These are phyloP conservation scores for Hyles lineata DNA, from an alignment of 2,888 invertebrate species.

Conservation along the genomic window DNA sequence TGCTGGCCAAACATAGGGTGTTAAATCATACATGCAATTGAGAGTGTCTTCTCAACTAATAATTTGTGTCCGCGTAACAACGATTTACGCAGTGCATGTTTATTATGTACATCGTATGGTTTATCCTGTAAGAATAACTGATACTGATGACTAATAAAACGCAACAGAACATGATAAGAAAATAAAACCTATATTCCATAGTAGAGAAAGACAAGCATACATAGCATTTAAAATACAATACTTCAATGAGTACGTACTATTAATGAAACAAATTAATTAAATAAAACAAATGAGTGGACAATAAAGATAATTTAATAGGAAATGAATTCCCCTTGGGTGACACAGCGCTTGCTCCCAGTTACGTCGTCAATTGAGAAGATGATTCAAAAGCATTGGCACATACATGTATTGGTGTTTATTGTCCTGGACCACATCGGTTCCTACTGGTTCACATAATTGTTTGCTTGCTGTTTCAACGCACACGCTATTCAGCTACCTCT, in stretches of 20 bases:
- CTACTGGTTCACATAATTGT: slow-evolving; percentile 40
- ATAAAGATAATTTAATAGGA: neutral
- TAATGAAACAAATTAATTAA: neutral
- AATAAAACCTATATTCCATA: too few relatives aligned
- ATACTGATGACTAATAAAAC: too few relatives aligned
- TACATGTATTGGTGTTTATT: slow-evolving; percentile 48
- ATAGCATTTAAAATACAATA: too few relatives aligned
- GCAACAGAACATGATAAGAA: too few relatives aligned
- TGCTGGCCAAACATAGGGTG: too few relatives aligned
- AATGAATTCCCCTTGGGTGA: slow-evolving; percentile 44
- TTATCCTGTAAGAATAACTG: neutral
- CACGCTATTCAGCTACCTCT: slow-evolving; percentile 5
- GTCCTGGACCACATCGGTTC: slow-evolving; percentile 47
- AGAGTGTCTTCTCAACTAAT: too few relatives aligned
- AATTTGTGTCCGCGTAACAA: too few relatives aligned
- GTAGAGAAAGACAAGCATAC: too few relatives aligned
- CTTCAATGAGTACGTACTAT: too few relatives aligned
- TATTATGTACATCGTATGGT: neutral
- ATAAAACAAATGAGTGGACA: slow-evolving; percentile 1
- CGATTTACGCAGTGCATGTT: too few relatives aligned
- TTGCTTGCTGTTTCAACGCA: slow-evolving; percentile 12
- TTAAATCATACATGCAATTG: too few relatives aligned
- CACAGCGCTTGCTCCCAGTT: slow-evolving; percentile 44
- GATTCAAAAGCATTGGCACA: slow-evolving; percentile 69
- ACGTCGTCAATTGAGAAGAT: slow-evolving; percentile 64